These are phyloP conservation scores for Progne subis DNA, from an alignment of 2,113 vertebrate genomes.

Conservation along the genomic window DNA sequence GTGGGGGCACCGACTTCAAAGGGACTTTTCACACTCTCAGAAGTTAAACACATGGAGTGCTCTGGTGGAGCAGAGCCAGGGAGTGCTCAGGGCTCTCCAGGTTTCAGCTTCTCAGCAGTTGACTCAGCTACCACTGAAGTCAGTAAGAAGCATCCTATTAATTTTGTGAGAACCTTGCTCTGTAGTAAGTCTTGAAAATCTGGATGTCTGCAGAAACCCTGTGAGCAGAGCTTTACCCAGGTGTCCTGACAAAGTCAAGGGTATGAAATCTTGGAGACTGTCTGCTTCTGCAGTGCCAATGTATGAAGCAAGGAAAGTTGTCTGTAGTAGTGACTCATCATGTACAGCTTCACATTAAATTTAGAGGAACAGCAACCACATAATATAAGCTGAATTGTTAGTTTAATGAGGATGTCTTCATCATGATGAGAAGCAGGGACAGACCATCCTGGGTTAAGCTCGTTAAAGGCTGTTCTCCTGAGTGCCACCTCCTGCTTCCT, in stretches of 20 bases:
- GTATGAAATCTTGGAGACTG: background rate
- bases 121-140: constrained; percentile 3
- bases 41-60: background rate
- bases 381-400: background rate
- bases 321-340: background rate
- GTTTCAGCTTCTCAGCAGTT: constrained; percentile 6
- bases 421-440: background rate
- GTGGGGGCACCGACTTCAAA: background rate
- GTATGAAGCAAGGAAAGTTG: background rate
- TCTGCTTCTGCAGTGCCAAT: background rate
- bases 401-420: background rate
- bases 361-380: background rate
- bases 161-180: background rate
- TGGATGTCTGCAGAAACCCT: background rate
- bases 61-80: constrained; percentile 24
- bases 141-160: background rate
- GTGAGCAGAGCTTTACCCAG: background rate
- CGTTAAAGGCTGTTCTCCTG: background rate
- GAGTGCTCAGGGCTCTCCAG: background rate
- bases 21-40: background rate
- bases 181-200: background rate
- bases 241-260: background rate
- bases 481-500: background rate
- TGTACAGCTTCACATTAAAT: background rate
- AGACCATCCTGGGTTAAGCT: rapidly evolving